Percentiles rank a stretch among this genome's conserved stretches.
Conservation (phyloP, 1,140 invertebrate genomes). For the Eupeodes corollae region DNA sequence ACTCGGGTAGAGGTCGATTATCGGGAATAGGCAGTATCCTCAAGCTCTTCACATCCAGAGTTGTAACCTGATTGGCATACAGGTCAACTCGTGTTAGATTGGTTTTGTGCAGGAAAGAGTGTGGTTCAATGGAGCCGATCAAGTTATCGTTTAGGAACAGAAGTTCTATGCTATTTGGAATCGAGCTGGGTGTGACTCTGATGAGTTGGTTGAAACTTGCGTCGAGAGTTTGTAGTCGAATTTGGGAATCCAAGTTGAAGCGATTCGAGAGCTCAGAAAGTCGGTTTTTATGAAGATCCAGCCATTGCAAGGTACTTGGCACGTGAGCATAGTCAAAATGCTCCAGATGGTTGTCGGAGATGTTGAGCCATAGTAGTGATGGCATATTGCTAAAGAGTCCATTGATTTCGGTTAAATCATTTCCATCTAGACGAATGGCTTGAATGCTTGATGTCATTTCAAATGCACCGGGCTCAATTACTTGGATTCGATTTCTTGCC, state of each 20-base stretch:
- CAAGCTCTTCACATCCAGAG: constrained; percentile 69
- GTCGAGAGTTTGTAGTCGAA: constrained; percentile 65
- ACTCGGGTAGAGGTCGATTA: constrained; percentile 60
- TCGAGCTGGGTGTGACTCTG: constrained; percentile 53
- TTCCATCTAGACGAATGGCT: constrained; percentile 76
- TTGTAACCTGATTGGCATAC: constrained; percentile 72
- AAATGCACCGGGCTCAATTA: constrained; percentile 73
- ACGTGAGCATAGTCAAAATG: constrained; percentile 85
- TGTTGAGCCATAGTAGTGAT: constrained; percentile 76
- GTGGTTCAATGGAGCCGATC: constrained; percentile 63
- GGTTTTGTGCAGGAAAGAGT: constrained; percentile 71
- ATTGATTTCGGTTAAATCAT: constrained; percentile 72
- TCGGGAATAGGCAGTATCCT: constrained; percentile 58
- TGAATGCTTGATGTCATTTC: constrained; percentile 66
- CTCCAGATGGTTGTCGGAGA: constrained; percentile 79
- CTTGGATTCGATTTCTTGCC: constrained; percentile 69
- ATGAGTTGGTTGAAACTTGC: constrained; percentile 71
- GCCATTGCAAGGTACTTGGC: constrained; percentile 69
- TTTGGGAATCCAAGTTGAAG: constrained; percentile 54
- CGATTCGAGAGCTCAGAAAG: constrained; percentile 70
- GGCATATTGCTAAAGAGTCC: constrained; percentile 73
- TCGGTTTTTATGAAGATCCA: constrained; percentile 82
- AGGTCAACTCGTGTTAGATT: constrained; percentile 75
- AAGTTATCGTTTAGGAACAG: constrained; percentile 74
- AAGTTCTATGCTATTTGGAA: constrained; percentile 66